Evolutionary conservation across 53 echinoderm and acorn worm species (phyloP).

Genomic region (Actinopyga echinites): DNA sequence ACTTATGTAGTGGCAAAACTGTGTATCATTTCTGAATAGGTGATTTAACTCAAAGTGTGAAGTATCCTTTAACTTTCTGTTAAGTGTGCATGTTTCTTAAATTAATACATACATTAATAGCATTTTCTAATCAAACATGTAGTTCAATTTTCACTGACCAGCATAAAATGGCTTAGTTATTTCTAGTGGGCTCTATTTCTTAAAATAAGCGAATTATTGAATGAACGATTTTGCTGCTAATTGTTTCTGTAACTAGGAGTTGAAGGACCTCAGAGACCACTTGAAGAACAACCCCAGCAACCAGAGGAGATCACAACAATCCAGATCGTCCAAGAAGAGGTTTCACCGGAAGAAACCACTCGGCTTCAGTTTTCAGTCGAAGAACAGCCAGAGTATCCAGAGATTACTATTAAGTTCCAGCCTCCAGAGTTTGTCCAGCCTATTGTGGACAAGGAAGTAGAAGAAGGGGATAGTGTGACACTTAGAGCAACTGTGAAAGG

Average conservation of each 20-base stretch:
- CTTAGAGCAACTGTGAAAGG: constrained; percentile 82
- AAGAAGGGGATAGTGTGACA: constrained; percentile 75
- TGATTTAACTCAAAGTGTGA: too few relatives aligned
- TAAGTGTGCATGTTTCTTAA: too few relatives aligned
- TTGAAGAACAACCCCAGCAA: constrained; percentile 9
- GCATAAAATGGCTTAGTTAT: too few relatives aligned
- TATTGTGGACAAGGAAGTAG: constrained; percentile 63
- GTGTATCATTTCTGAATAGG: too few relatives aligned
- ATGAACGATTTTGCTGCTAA: too few relatives aligned
- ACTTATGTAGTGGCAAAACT: too few relatives aligned
- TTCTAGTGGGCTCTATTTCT: too few relatives aligned
- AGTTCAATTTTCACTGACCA: too few relatives aligned
- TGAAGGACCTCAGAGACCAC: constrained; percentile 16
- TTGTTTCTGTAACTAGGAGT: neutral
- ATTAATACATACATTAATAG: too few relatives aligned
- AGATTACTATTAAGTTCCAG: constrained; percentile 71
- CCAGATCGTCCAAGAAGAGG: constrained; percentile 11
- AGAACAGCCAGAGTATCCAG: constrained; percentile 49
- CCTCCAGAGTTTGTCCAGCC: constrained; percentile 85
- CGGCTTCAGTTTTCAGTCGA: neutral
- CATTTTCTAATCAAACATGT: too few relatives aligned
- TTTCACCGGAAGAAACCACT: neutral
- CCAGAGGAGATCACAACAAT: constrained; percentile 22
- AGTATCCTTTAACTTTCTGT: too few relatives aligned
- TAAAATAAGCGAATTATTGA: too few relatives aligned